Percentiles rank a stretch among this genome's conserved stretches.
These are phyloP conservation scores for Plebejus melissa DNA, from an alignment of 2,888 invertebrate genomes.

Conservation along the genomic window DNA sequence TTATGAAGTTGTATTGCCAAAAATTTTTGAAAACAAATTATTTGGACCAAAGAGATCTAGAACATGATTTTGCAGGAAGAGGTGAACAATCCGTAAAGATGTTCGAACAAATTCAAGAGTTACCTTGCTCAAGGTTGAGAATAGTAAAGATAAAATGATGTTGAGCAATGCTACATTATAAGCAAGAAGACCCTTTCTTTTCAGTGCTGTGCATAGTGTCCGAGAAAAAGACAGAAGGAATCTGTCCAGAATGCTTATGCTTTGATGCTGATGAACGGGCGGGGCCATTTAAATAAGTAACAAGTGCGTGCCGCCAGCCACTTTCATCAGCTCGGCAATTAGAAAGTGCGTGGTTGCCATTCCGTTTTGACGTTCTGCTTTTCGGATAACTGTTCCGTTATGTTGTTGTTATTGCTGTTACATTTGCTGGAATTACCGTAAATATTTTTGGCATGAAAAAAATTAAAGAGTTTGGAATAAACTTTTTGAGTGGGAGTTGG, in stretches of 20 bases:
- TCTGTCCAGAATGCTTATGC: not conserved
- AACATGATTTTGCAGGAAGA: not conserved
- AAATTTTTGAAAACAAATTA: not conserved
- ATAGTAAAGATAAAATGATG: not conserved
- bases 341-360: constrained; percentile 36
- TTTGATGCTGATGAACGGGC: not conserved
- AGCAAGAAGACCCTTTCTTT: not conserved
- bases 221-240: not conserved
- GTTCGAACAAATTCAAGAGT: not conserved
- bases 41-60: too few species aligned
- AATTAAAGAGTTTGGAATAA: too few species aligned
- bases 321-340: constrained; percentile 35
- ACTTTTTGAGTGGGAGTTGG: too few species aligned
- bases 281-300: constrained; percentile 25
- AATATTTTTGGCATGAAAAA: too few species aligned
- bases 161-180: not conserved
- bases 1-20: not conserved
- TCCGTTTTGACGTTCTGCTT: constrained; percentile 25
- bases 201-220: not conserved
- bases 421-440: not conserved
- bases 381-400: constrained; percentile 27
- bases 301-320: constrained; percentile 30
- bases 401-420: not conserved
- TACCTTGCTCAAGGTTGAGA: not conserved
- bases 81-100: not conserved